Evolutionary conservation across 2,797 vertebrate genomes (phyloP).

Genomic region (Helicolenus hilgendorfi): DNA sequence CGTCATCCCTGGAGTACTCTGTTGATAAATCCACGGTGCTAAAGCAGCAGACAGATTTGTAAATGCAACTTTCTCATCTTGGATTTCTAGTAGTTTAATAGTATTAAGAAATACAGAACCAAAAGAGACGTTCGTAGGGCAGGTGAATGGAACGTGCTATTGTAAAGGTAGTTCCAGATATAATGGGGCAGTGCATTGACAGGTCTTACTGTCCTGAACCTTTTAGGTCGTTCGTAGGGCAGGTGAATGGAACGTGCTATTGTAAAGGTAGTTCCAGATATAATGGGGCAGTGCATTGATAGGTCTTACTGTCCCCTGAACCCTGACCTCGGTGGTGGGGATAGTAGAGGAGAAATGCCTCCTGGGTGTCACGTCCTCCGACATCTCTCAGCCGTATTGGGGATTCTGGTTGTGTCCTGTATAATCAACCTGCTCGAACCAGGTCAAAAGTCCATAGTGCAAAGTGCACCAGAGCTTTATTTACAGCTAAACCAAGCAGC

Average conservation of each 20-base stretch:
- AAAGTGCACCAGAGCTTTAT: constrained; percentile 26
- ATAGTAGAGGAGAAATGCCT: not conserved
- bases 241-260: not conserved
- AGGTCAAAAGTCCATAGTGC: constrained; percentile 26
- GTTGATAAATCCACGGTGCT: too few relatives aligned
- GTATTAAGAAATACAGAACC: too few relatives aligned
- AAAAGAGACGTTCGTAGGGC: too few relatives aligned
- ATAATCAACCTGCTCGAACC: constrained; percentile 18
- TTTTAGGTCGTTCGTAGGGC: not conserved
- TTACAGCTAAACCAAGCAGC: constrained; percentile 11
- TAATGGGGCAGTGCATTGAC: not conserved
- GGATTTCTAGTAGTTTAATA: too few relatives aligned
- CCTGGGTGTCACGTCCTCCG: not conserved
- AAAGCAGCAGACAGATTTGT: too few relatives aligned
- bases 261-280: not conserved
- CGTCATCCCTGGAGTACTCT: too few relatives aligned
- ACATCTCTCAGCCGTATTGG: not conserved
- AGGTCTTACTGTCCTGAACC: not conserved
- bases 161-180: not conserved
- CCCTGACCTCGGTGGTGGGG: not conserved
- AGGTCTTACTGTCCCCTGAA: not conserved
- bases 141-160: not conserved
- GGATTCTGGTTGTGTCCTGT: not conserved
- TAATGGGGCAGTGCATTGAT: not conserved
- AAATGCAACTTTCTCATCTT: too few relatives aligned